These are phyloP conservation scores for Acrocephalus arundinaceus DNA, from an alignment of 2,113 vertebrate species.

Conservation along the genomic window DNA sequence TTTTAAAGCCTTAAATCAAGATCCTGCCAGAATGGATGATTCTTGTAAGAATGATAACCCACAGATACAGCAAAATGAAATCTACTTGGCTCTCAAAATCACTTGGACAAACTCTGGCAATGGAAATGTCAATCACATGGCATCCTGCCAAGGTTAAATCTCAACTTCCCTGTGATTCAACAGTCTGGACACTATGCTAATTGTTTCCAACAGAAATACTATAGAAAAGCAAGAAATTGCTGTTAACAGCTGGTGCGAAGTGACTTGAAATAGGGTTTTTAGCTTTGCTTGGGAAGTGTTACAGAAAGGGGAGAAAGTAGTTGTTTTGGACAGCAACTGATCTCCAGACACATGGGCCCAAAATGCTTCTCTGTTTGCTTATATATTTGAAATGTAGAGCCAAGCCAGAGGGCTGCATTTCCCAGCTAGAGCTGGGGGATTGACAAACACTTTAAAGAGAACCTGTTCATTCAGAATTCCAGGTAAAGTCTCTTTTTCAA, in stretches of 20 bases:
- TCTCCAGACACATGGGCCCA: neutral
- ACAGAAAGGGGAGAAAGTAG: neutral
- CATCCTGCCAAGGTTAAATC: constrained; percentile 64
- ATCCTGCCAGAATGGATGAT: constrained; percentile 62
- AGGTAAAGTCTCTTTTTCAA: neutral
- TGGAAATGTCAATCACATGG: constrained; percentile 72
- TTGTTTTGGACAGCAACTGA: neutral
- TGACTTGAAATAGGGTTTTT: constrained; percentile 14
- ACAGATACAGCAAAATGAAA: constrained; percentile 72
- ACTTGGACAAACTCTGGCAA: constrained; percentile 55
- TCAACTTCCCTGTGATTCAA: constrained; percentile 38
- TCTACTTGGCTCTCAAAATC: constrained; percentile 63
- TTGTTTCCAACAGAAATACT: constrained; percentile 33
- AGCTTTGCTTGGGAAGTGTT: neutral
- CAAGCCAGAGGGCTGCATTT: neutral
- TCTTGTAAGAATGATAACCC: constrained; percentile 73
- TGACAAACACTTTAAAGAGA: neutral
- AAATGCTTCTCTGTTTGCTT: neutral
- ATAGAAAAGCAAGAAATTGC: constrained; percentile 12
- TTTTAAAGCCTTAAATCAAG: constrained; percentile 76
- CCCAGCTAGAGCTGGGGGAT: neutral
- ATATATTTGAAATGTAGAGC: neutral
- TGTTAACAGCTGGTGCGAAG: neutral
- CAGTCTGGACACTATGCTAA: constrained; percentile 29
- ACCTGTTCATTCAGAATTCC: neutral